phyloP scores from a whole-genome alignment of 2,888 invertebrate species.

The Steromphala cineraria region DNA sequence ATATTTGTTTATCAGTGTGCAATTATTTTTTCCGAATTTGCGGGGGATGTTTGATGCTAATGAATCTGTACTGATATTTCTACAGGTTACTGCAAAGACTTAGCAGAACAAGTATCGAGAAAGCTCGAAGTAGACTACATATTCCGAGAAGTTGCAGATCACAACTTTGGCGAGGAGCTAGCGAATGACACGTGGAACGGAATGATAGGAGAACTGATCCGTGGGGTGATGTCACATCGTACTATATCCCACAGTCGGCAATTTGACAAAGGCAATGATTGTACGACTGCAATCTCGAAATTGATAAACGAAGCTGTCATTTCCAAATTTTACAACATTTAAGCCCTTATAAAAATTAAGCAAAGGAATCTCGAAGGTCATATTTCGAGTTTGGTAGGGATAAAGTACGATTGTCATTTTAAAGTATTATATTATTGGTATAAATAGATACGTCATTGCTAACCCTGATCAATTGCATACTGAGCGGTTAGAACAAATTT shows the following conservation, averaged over 20 bases:
- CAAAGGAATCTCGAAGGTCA: neutral
- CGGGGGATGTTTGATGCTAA: too few species aligned
- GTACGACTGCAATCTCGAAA: conserved; percentile 22
- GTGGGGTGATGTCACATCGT: conserved; percentile 45
- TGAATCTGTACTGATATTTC: neutral
- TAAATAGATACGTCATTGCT: too few species aligned
- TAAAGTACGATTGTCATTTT: neutral
- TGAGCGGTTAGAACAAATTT: too few species aligned
- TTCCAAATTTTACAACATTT: neutral
- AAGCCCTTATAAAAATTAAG: neutral
- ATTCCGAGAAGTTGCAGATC: conserved; percentile 88
- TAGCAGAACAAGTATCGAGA: conserved; percentile 87
- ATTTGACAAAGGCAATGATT: conserved; percentile 25
- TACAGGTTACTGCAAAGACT: conserved; percentile 91
- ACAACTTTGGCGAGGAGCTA: conserved; percentile 83
- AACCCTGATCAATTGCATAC: too few species aligned
- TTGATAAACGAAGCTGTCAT: neutral
- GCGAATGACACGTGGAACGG: conserved; percentile 68
- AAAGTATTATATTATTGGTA: too few species aligned
- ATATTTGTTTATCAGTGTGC: too few species aligned
- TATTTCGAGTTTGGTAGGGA: neutral
- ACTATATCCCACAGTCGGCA: conserved; percentile 18
- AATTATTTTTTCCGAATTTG: too few species aligned
- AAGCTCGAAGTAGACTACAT: conserved; percentile 90
- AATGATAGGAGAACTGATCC: conserved; percentile 71